A percentile compares a stretch with the other conserved stretches of the same genome.
phyloP scores from a whole-genome alignment of 2,888 invertebrate species.

The Eubasilissa splendida region DNA sequence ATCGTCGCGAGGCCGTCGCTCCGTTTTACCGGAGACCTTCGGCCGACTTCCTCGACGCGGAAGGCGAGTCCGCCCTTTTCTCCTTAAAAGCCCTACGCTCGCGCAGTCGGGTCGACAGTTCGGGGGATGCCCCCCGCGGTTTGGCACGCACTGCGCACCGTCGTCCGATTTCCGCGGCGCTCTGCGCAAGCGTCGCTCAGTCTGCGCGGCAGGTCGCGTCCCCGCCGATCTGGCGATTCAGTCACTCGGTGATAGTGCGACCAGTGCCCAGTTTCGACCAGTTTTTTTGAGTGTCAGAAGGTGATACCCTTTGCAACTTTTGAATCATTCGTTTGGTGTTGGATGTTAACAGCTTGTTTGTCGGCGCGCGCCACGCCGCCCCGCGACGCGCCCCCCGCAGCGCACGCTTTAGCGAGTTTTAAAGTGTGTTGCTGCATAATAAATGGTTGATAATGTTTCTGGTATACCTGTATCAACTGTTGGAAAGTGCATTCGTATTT shows the following conservation, averaged over 20 bases:
- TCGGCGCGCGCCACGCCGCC: too few relatives aligned
- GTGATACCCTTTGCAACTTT: slow-evolving; percentile 12
- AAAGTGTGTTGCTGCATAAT: too few relatives aligned
- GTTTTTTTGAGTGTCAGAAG: slow-evolving; percentile 10
- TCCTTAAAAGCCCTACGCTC: slow-evolving; percentile 12
- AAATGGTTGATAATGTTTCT: not conserved
- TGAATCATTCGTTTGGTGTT: too few relatives aligned
- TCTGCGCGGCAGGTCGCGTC: slow-evolving; percentile 2
- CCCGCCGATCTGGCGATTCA: not conserved
- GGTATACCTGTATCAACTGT: not conserved
- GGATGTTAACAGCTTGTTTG: too few relatives aligned
- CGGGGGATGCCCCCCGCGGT: not conserved
- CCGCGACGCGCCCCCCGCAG: too few relatives aligned
- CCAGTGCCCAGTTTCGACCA: slow-evolving; percentile 38
- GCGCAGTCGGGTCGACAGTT: not conserved
- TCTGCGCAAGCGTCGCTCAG: slow-evolving; percentile 30
- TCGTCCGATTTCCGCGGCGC: not conserved
- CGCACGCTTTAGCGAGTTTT: too few relatives aligned
- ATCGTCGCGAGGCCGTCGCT: not conserved
- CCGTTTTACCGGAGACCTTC: not conserved
- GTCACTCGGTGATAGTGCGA: slow-evolving; percentile 23
- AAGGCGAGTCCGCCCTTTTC: not conserved
- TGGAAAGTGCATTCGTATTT: not conserved
- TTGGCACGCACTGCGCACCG: slow-evolving; percentile 6
- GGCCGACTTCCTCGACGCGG: not conserved